phyloP scores from a whole-genome alignment of 2,888 invertebrate genomes.

The Drosophila austrosaltans region DNA sequence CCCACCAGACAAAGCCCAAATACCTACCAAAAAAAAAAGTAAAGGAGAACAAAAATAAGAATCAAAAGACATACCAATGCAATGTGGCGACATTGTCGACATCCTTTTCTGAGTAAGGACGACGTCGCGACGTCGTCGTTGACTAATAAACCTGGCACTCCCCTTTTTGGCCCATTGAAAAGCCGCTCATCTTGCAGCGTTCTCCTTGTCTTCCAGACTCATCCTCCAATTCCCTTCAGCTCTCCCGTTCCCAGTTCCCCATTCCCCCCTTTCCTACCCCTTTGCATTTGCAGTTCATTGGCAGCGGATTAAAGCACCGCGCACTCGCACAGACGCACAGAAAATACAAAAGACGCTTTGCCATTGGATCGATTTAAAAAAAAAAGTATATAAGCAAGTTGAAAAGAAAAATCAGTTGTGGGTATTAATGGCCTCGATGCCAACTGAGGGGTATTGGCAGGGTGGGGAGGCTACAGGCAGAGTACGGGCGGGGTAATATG shows the following conservation, averaged over 20 bases:
- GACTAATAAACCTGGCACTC: constrained; percentile 64
- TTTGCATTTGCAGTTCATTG: constrained; percentile 78
- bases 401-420: constrained; percentile 67
- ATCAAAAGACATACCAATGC: constrained; percentile 62
- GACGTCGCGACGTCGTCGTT: constrained; percentile 35
- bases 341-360: constrained; percentile 68
- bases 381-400: constrained; percentile 47
- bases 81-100: constrained; percentile 49
- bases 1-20: constrained; percentile 67
- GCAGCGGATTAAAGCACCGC: constrained; percentile 79
- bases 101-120: constrained; percentile 64
- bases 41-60: background rate
- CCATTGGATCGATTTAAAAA: constrained; percentile 80
- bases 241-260: constrained; percentile 12
- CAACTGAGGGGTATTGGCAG: background rate
- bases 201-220: constrained; percentile 38
- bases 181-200: constrained; percentile 74
- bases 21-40: constrained; percentile 57
- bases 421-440: constrained; percentile 71
- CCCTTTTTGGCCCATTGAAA: constrained; percentile 30
- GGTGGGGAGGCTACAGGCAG: background rate
- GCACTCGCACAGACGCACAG: constrained; percentile 54
- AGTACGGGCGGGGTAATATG: constrained; percentile 63
- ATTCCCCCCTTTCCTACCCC: constrained; percentile 15
- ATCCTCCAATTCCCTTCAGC: constrained; percentile 27